Evolutionary conservation across 2,113 vertebrate genomes (phyloP).

Genomic region (Dromaius novaehollandiae): DNA sequence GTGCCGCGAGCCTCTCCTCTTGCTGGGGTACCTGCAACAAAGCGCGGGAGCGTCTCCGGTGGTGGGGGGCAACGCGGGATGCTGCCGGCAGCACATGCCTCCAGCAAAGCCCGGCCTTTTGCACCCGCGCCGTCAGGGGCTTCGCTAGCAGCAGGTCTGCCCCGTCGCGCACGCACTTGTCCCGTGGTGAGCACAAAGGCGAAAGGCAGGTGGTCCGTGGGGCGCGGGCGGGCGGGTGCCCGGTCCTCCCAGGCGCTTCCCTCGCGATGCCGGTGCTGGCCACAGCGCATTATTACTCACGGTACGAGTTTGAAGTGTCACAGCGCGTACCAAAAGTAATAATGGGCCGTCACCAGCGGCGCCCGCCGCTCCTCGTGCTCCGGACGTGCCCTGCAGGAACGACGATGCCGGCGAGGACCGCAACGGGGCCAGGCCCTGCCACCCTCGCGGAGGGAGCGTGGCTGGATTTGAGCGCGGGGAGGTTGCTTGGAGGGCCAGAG

Average conservation of each 20-base stretch:
- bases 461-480: neutral
- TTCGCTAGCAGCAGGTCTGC: neutral
- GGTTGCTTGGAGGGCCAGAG: neutral
- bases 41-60: neutral
- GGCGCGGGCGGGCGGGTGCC: accelerated
- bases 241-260: neutral
- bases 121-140: accelerated
- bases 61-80: neutral
- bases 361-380: neutral
- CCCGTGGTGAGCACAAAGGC: neutral
- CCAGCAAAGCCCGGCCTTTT: neutral
- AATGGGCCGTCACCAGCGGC: slow-evolving; percentile 88
- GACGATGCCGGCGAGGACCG: neutral
- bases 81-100: neutral
- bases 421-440: neutral
- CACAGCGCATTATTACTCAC: slow-evolving; percentile 99
- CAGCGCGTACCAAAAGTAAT: slow-evolving; percentile 99
- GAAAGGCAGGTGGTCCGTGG: neutral
- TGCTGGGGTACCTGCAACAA: slow-evolving; percentile 16
- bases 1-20: neutral
- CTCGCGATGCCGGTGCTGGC: slow-evolving; percentile 72
- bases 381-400: accelerated
- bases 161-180: neutral
- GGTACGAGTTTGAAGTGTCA: slow-evolving; percentile 99
- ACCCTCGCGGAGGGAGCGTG: neutral